Base-by-base conservation (phyloP, 2,888 invertebrate genomes). In the Mongoloraphidia duomilia region DNA sequence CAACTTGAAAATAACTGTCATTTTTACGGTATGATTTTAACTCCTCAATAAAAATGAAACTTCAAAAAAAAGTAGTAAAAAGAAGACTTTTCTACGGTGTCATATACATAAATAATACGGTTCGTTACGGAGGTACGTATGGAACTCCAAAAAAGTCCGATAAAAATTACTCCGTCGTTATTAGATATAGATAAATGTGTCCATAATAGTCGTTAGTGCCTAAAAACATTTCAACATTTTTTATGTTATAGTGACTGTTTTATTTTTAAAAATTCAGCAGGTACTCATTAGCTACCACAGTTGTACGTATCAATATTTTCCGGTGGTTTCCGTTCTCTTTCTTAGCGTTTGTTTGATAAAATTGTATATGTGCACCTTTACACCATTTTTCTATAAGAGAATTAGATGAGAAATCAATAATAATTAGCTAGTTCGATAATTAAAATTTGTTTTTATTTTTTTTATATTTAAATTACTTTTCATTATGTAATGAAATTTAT, bases 221-320 rank as follows among this genome's bases (percentile, higher is more conserved):
- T 26, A 26, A 26, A 26, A 26, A 26, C 26, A 26, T 26, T 36
- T 35, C 35, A 45, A 37, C 36, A 13, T 26, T 26, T 43, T 12
- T 43, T 26, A 17, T 45, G 26, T 17, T 14, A 26, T 37, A 17
- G 38, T 45, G 35, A 43, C 43, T 43, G 17, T 43, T 33, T 12
- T 14, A 33, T 17, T 45, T 45, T 45, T 35, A 26, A 26, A 26
- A 48, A 53, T 52, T 52, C 65, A 66, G 67, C 69, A 69, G 69
- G 69, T 68, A 68, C 69, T 66, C 67, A 67, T 68, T 68, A 69
- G 68, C 68, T 68, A 68, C 67, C 66, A 68, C 67, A 67, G 68
- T 65, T 66, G 65, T 67, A 66, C 66, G 65, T 66, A 66, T 66
- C 64, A 63, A 65, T 64, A 63, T 45, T 41, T 39, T 47, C 26